A percentile compares a stretch with the other conserved stretches of the same genome.
Evolutionary conservation across 2,797 vertebrate species (phyloP).

Genomic region (Silurus aristotelis): DNA sequence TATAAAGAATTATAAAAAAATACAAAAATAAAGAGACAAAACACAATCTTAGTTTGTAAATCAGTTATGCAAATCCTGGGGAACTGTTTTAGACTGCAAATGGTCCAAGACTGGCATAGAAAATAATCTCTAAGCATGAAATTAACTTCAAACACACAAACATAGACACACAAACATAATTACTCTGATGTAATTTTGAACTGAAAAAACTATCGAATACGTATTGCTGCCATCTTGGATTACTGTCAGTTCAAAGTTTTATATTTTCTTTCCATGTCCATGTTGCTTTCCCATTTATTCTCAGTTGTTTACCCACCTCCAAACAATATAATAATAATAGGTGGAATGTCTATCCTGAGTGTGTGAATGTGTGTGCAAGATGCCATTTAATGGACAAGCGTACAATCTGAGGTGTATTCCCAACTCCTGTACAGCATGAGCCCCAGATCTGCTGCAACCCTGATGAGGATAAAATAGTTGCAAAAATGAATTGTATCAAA

Average conservation of each 20-base stretch:
- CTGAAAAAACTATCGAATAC: not conserved
- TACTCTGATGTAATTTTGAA: not conserved
- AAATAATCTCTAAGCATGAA: not conserved
- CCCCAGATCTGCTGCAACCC: not conserved
- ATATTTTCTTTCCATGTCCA: not conserved
- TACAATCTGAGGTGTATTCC: not conserved
- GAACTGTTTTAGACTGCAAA: not conserved
- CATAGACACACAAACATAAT: not conserved
- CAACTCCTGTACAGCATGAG: not conserved
- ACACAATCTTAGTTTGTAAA: no score
- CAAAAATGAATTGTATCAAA: not conserved
- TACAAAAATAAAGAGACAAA: no score
- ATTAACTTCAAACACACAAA: not conserved
- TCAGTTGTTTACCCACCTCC: not conserved
- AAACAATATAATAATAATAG: not conserved
- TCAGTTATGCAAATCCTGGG: not conserved
- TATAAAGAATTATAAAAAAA: no score
- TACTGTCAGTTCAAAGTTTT: not conserved
- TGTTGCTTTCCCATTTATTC: not conserved
- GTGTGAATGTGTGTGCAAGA: not conserved
- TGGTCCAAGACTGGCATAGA: not conserved
- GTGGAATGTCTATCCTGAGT: not conserved
- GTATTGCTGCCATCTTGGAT: not conserved
- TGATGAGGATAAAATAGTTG: not conserved
- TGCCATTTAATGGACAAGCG: not conserved